A percentile compares a stretch with the other conserved stretches of the same genome.
These are phyloP conservation scores for Epicauta chinensis DNA, from an alignment of 1,140 invertebrate genomes.

Conservation along the genomic window DNA sequence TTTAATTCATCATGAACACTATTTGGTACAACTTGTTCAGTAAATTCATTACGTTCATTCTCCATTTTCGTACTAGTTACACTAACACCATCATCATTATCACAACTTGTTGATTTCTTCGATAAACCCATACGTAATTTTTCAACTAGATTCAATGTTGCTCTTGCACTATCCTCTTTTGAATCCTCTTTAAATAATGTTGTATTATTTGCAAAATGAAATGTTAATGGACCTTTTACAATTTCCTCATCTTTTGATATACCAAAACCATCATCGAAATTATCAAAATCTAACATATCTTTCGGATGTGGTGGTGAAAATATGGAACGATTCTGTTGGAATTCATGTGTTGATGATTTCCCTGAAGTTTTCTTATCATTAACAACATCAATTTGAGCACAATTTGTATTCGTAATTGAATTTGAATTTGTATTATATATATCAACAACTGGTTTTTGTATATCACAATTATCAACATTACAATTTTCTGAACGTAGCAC, in stretches of 20 bases:
- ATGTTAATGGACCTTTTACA: conserved; percentile 53
- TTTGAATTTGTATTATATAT: not conserved
- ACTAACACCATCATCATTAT: conserved; percentile 37
- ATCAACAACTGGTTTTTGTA: not conserved
- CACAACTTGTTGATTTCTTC: conserved; percentile 51
- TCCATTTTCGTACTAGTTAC: conserved; percentile 31
- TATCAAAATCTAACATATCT: conserved; percentile 60
- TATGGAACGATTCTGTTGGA: conserved; percentile 48
- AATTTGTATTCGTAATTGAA: conserved; percentile 12
- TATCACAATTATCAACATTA: not conserved
- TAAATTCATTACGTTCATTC: conserved; percentile 26
- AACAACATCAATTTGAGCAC: not conserved
- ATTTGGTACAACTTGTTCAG: conserved; percentile 33
- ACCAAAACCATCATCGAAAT: conserved; percentile 59
- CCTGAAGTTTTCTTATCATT: conserved; percentile 6
- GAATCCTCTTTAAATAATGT: conserved; percentile 69
- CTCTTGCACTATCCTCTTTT: conserved; percentile 68
- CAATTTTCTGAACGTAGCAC: not conserved
- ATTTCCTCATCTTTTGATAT: conserved; percentile 56
- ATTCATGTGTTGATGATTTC: conserved; percentile 20
- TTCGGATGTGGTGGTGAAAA: conserved; percentile 62
- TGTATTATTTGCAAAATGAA: conserved; percentile 52
- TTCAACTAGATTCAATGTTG: conserved; percentile 72
- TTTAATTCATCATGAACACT: conserved; percentile 9
- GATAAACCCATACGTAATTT: conserved; percentile 64